Conservation (phyloP, 2,888 invertebrate genomes). For the Callosobruchus maculatus region DNA sequence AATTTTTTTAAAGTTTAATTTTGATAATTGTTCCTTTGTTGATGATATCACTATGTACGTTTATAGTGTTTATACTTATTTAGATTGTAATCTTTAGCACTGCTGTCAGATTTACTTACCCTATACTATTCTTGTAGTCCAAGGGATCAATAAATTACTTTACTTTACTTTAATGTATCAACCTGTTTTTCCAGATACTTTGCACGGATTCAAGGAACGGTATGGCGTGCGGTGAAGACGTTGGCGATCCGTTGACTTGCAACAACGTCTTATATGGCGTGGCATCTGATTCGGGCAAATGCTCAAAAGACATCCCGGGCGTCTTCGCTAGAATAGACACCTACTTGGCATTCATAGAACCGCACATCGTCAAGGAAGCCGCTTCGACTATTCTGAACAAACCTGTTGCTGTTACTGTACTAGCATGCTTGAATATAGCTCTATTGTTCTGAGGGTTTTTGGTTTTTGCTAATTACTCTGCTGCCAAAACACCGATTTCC, state of each 20-base stretch:
- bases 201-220: not conserved
- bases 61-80: no score
- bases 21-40: no score
- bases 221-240: not conserved
- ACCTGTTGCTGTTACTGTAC: not conserved
- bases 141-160: no score
- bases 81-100: no score
- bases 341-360: not conserved
- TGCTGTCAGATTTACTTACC: no score
- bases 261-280: not conserved
- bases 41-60: no score
- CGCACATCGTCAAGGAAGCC: not conserved
- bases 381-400: not conserved
- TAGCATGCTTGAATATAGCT: not conserved
- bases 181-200: not conserved
- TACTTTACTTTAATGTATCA: no score
- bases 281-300: not conserved
- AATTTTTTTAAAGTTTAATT: no score
- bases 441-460: not conserved
- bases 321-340: not conserved
- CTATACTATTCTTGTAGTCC: no score
- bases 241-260: not conserved
- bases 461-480: no score
- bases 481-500: no score
- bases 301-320: not conserved